Evolutionary conservation across 2,888 invertebrate species (phyloP), one percentile per base, ranked within the genome.

Genomic region (Uloborus plumipes): DNA sequence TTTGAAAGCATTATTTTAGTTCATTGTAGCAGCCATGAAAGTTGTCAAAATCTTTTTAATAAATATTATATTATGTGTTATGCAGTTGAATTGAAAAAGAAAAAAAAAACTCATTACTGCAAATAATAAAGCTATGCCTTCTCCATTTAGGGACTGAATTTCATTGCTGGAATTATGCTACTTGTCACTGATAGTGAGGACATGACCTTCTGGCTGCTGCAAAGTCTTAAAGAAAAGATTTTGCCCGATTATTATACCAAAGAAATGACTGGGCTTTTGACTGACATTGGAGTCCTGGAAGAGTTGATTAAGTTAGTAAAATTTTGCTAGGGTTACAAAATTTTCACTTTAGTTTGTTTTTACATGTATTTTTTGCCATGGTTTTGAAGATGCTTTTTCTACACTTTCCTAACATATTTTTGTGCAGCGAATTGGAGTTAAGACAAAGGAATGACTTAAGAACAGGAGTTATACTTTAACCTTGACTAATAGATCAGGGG

Each of bases 181-280:
- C 90, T 97, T 85, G 93, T 95, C 49, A 95, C 96, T 31, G 95
- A 95, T 89, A 94, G 93, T 89, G 97, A 97, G 89, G 96, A 97
- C 89, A 93, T 93, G 84, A 93, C 96, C 64, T 98, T 97, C 90
- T 98, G 97, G 97, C 90, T 98, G 75, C 91, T 98, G 74, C 96
- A 96, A 90, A 92, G 93, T n/a, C 90, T 98, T 86, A 93, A 96
- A 11, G 95, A 96, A 88, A 92, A 92, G 87, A 94, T 95, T 87
- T 91, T 97, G 84, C 96, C 97, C 85, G 92, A 92, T 88, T 97
- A 97, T 90, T 97, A 97, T 89, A 93, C 94, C 22, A 93, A 92
- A 86, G 95, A 94, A 79, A 97, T 98, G 97, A 93, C 93, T 73
- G 97, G 96, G 72, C 91, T 97, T 66, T 92, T 96, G 72, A 93